Evolutionary conservation across 2,797 vertebrate genomes (phyloP).

Genomic region (Tauraco hartlaubi): DNA sequence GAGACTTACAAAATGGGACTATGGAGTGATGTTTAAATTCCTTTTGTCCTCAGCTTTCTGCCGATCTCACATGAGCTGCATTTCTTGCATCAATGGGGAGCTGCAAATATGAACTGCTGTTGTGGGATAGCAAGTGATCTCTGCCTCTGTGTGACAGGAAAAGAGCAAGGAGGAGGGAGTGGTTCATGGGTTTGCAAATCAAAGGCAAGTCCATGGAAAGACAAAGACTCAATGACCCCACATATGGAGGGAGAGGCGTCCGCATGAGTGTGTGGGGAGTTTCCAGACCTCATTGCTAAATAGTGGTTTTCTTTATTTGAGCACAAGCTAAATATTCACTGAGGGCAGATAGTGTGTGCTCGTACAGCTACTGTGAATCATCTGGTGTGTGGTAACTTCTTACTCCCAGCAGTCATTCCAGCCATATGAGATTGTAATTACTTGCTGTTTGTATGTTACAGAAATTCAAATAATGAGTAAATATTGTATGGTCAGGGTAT

Average conservation of each 20-base stretch:
- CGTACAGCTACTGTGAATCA: not conserved
- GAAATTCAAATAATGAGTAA: not conserved
- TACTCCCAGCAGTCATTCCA: not conserved
- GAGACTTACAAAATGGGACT: not conserved
- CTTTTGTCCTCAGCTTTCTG: not conserved
- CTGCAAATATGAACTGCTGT: not conserved
- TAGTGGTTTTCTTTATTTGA: not conserved
- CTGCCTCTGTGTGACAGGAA: not conserved
- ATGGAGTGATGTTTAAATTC: not conserved
- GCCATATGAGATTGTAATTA: not conserved
- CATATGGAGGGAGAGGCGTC: not conserved
- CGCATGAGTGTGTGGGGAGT: accelerated
- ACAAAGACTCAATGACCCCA: not conserved
- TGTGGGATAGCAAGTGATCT: not conserved
- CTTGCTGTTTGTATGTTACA: not conserved
- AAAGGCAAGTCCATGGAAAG: not conserved
- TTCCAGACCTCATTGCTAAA: not conserved
- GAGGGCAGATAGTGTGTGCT: accelerated
- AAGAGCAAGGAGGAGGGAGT: not conserved
- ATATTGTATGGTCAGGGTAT: not conserved
- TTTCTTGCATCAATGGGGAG: not conserved
- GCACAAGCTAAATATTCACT: not conserved
- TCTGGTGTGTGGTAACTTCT: not conserved
- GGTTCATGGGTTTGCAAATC: not conserved
- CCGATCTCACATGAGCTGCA: accelerated